Evolutionary conservation across 2,888 invertebrate species (phyloP).

Genomic region (Carterocephalus palaemon): DNA sequence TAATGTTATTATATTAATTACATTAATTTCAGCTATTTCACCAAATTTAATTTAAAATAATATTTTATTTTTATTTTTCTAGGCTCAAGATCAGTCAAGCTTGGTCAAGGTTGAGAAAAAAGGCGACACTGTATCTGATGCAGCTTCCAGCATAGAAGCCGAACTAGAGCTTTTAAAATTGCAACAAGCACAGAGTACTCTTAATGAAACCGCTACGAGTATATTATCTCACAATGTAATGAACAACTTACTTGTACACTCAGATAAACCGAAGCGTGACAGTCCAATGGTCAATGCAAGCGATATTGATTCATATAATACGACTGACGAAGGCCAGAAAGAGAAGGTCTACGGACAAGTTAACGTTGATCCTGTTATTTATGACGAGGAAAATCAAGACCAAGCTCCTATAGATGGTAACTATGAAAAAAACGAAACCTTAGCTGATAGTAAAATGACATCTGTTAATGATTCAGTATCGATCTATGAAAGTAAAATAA

Average conservation of each 20-base stretch:
- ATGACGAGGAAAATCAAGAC: constrained; percentile 45
- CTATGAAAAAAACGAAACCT: constrained; percentile 23
- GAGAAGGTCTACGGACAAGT: constrained; percentile 69
- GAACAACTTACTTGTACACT: constrained; percentile 49
- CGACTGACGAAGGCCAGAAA: constrained; percentile 63
- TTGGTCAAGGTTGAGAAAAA: constrained; percentile 60
- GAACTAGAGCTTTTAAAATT: constrained; percentile 68
- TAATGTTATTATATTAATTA: no score
- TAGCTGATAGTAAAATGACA: constrained; percentile 9
- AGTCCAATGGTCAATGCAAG: constrained; percentile 53
- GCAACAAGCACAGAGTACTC: constrained; percentile 50
- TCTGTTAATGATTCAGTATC: constrained; percentile 1
- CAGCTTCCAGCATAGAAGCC: constrained; percentile 61
- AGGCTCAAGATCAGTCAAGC: constrained; percentile 60
- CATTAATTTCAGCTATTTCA: no score
- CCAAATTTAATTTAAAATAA: no score
- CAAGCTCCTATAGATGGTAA: constrained; percentile 28
- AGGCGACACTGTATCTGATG: constrained; percentile 48
- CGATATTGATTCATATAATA: constrained; percentile 41
- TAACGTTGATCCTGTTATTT: constrained; percentile 62
- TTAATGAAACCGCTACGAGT: constrained; percentile 42
- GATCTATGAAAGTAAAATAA: constrained; percentile 7
- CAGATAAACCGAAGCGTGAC: constrained; percentile 71
- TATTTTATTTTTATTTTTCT: constrained; percentile 35
- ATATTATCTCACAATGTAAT: constrained; percentile 54